phyloP scores from a whole-genome alignment of 2,888 invertebrate genomes.

The Leptogaster cylindrica region DNA sequence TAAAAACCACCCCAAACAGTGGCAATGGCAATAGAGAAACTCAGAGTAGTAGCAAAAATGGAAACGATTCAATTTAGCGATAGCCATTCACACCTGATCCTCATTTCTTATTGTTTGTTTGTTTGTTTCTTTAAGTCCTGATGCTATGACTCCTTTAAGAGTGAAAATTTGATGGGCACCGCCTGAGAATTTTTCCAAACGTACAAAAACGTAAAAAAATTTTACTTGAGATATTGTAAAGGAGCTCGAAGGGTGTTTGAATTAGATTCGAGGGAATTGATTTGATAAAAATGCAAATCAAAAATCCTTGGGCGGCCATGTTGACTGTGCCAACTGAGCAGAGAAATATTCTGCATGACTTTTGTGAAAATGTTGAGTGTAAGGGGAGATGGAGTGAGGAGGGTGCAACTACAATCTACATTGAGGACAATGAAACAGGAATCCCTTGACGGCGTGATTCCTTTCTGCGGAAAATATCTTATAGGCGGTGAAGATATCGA shows the following conservation, averaged over 20 bases:
- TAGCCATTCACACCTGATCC: constrained; percentile 51
- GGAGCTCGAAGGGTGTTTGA: constrained; percentile 63
- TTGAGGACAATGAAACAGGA: constrained; percentile 12
- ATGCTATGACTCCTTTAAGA: constrained; percentile 14
- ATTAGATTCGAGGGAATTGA: constrained; percentile 64
- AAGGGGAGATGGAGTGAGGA: background rate
- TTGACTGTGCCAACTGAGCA: background rate
- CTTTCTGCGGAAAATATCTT: background rate
- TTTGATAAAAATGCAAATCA: constrained; percentile 62
- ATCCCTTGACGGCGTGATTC: background rate
- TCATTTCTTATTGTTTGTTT: constrained; percentile 41
- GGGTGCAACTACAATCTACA: too few species aligned
- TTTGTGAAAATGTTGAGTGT: background rate
- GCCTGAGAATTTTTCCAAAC: constrained; percentile 7
- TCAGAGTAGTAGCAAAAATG: constrained; percentile 42
- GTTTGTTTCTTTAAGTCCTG: constrained; percentile 16
- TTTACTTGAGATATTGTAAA: background rate
- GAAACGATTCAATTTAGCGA: constrained; percentile 50
- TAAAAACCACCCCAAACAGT: constrained; percentile 1
- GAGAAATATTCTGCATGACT: constrained; percentile 7
- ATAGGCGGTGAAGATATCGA: background rate
- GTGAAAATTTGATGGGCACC: constrained; percentile 18
- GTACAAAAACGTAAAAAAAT: background rate
- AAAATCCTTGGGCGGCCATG: background rate
- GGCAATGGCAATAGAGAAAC: constrained; percentile 35